A percentile compares a stretch with the other conserved stretches of the same genome.
phyloP scores from a whole-genome alignment of 2,888 invertebrate species.

The Pterostichus niger region DNA sequence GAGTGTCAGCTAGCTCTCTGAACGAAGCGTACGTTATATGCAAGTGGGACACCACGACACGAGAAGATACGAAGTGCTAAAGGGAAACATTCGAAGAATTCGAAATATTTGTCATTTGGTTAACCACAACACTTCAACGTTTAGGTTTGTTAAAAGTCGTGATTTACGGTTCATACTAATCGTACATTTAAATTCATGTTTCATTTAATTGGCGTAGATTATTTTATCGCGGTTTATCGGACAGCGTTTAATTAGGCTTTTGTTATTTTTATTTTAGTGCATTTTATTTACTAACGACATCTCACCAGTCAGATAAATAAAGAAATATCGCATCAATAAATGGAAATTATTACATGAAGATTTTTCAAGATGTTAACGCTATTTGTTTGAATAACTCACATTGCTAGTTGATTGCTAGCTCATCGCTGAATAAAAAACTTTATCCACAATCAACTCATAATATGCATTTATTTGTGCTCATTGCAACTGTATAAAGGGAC shows the following conservation, averaged over 20 bases:
- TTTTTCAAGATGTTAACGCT: no score
- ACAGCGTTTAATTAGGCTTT: not conserved
- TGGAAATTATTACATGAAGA: no score
- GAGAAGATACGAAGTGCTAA: slow-evolving; percentile 12
- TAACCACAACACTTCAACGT: not conserved
- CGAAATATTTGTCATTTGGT: slow-evolving; percentile 52
- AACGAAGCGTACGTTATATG: not conserved
- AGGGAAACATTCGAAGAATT: slow-evolving; percentile 51
- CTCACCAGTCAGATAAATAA: no score
- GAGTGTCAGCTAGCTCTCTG: not conserved
- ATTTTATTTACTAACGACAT: not conserved
- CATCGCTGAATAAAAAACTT: no score
- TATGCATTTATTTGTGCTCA: no score
- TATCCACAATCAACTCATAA: no score
- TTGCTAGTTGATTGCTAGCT: no score
- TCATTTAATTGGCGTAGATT: not conserved
- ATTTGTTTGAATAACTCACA: no score
- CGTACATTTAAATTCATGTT: not conserved
- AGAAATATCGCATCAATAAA: no score
- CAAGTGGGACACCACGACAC: slow-evolving; percentile 46
- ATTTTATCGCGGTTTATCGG: not conserved
- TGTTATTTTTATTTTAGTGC: not conserved
- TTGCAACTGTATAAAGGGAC: no score
- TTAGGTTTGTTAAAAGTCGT: not conserved
- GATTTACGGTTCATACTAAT: not conserved